Base-by-base conservation (phyloP, 2,113 vertebrate species). In the Callorhinus ursinus region DNA sequence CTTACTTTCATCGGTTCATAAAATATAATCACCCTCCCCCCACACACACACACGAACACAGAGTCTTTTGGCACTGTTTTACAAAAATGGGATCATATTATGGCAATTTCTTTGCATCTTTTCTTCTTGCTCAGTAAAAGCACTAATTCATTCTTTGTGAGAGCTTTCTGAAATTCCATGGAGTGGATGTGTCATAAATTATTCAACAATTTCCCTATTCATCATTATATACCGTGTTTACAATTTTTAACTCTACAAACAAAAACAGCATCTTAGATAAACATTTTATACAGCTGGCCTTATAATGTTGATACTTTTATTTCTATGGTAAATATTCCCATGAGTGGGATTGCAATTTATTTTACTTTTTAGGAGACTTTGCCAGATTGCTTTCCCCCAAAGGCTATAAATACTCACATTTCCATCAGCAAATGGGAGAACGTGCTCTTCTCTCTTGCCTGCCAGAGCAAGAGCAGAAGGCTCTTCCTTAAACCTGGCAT, bases 311-410 rank as follows among this genome's bases (percentile, higher is more conserved):
- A 49, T 76, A 77, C 18, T 82, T 83, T 76, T 83, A 53, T 88
- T 81, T 14, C 49, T 49, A 13, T 57, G 57, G 49, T 28, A 88
- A 88, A 88, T 53, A 67, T 31, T 93, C 13, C 22, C 22, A 39
- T 83, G 57, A 74, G 2, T 76, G 36, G 46, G 19, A 39, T 67
- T 33, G 49, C 53, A 71, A 59, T 88, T 96, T 65, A 36, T 93
- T 76, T 96, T 93, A 83, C 49, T 76, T 76, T 96, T 65, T 46
- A 81, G 88, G 67, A 67, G 12, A 36, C 72, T n/a, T 71, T 51
- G 14, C 69, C 53, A 72, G 33, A 71, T 19, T 87, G 26, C 42
- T 89, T 36, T 84, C 69, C 87, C n/a, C n/a, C 4, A 57, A 85
- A 36, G 5, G 16, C 61, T 71, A 39, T 91, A 59, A 59, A 65